phyloP scores from a whole-genome alignment of 2,797 vertebrate species.

The Enoplosus armatus region DNA sequence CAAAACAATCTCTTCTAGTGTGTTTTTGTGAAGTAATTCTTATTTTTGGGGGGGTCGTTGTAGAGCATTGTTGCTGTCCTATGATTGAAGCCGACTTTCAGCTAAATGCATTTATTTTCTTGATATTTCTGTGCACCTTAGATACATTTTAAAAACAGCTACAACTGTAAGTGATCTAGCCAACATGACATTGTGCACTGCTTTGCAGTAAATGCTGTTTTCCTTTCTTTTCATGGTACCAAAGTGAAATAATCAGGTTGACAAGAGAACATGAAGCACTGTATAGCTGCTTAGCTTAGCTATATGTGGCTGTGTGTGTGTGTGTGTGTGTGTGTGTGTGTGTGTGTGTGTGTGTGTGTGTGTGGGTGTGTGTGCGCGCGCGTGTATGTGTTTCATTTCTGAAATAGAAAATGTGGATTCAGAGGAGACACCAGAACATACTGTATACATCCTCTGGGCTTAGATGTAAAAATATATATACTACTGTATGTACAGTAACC shows the following conservation, averaged over 20 bases:
- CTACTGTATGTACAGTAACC: background rate
- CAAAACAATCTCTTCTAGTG: slow-evolving; percentile 23
- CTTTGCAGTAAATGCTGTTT: slow-evolving; percentile 29
- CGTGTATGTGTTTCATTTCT: background rate
- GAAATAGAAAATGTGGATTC: slow-evolving; percentile 21
- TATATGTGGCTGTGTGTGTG: background rate
- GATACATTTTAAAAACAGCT: slow-evolving; percentile 14
- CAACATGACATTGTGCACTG: background rate
- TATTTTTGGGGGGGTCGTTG: slow-evolving; percentile 10
- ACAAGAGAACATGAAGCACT: slow-evolving; percentile 35
- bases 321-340: too few species aligned
- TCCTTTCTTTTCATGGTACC: slow-evolving; percentile 1
- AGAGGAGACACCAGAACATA: slow-evolving; percentile 7
- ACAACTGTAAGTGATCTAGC: background rate
- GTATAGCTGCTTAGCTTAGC: slow-evolving; percentile 16
- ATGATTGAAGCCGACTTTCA: slow-evolving; percentile 17
- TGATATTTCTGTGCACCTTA: slow-evolving; percentile 3
- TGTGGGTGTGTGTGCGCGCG: background rate
- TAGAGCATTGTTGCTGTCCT: background rate
- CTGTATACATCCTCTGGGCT: slow-evolving; percentile 1
- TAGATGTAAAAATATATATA: background rate
- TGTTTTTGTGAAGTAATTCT: slow-evolving; percentile 15
- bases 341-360: background rate
- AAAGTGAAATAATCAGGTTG: slow-evolving; percentile 50
- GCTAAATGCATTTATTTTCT: background rate